Conservation (phyloP, 2,113 vertebrate genomes). For the Typhlomys cinereus region DNA sequence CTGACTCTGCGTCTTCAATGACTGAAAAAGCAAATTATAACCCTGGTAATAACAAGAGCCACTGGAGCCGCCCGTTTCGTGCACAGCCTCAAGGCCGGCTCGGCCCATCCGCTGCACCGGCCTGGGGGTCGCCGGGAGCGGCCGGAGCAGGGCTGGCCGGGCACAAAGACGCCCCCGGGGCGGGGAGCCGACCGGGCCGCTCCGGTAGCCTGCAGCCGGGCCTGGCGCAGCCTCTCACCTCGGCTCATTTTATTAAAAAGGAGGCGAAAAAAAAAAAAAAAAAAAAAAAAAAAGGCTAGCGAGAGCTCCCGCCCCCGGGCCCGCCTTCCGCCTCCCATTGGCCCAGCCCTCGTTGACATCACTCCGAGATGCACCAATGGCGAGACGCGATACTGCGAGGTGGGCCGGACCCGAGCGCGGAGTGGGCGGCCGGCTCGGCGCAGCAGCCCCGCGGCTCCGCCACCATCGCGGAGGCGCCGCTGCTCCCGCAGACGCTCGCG, state of each 20-base stretch:
- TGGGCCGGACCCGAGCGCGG: conserved; percentile 82
- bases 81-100: neutral
- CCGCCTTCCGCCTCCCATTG: conserved; percentile 70
- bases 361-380: conserved; percentile 73
- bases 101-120: neutral
- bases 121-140: neutral
- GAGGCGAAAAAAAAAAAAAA: accelerated
- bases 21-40: conserved; percentile 3
- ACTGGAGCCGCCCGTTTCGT: neutral
- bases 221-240: neutral
- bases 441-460: conserved; percentile 67
- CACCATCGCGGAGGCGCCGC: conserved; percentile 71
- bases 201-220: neutral
- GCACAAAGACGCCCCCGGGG: conserved; percentile 52
- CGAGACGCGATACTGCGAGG: conserved; percentile 82
- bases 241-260: conserved; percentile 56
- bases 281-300: accelerated
- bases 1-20: neutral
- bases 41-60: neutral
- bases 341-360: conserved; percentile 60
- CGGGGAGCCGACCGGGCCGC: neutral
- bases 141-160: neutral
- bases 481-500: conserved; percentile 75
- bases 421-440: conserved; percentile 80
- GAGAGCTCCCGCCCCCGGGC: neutral